Conservation (phyloP, 35 echinoderm and acorn worm species). For the Eucidaris tribuloides region DNA sequence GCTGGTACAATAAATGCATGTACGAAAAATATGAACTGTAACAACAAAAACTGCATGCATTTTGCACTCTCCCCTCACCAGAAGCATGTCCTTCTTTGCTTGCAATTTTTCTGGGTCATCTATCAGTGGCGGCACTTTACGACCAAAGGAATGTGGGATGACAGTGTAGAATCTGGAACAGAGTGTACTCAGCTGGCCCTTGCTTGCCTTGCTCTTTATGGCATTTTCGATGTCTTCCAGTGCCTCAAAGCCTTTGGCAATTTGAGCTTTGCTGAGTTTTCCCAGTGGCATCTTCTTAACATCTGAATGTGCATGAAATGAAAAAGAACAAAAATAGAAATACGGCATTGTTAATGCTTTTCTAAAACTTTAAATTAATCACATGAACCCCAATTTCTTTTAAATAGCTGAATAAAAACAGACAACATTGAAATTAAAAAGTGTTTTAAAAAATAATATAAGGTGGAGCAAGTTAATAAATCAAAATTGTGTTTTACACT, state of each 20-base stretch:
- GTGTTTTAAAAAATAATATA: too few relatives aligned
- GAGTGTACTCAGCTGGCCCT: conserved; percentile 40
- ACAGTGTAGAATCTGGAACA: conserved; percentile 84
- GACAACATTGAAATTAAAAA: too few relatives aligned
- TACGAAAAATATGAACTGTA: too few relatives aligned
- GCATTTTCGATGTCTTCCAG: conserved; percentile 81
- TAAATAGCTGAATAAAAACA: too few relatives aligned
- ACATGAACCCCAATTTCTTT: too few relatives aligned
- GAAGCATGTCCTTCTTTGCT: conserved; percentile 85
- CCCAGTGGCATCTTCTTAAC: conserved; percentile 96
- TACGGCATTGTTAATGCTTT: not conserved
- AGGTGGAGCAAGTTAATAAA: too few relatives aligned
- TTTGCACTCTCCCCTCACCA: conserved; percentile 70
- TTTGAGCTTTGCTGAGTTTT: conserved; percentile 83
- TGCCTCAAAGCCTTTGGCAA: conserved; percentile 90
- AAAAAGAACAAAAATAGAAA: not conserved
- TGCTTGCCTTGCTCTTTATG: conserved; percentile 28
- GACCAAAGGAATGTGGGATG: conserved; percentile 87
- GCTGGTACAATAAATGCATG: too few relatives aligned
- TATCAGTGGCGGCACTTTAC: conserved; percentile 81
- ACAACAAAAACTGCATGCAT: too few relatives aligned
- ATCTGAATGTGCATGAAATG: conserved; percentile 33
- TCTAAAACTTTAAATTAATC: too few relatives aligned
- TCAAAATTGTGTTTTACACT: too few relatives aligned
- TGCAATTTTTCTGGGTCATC: conserved; percentile 58